A percentile compares a stretch with the other conserved stretches of the same genome.
Evolutionary conservation across 2,113 vertebrate species (phyloP).

Genomic region (Forbesichthys agassizii): DNA sequence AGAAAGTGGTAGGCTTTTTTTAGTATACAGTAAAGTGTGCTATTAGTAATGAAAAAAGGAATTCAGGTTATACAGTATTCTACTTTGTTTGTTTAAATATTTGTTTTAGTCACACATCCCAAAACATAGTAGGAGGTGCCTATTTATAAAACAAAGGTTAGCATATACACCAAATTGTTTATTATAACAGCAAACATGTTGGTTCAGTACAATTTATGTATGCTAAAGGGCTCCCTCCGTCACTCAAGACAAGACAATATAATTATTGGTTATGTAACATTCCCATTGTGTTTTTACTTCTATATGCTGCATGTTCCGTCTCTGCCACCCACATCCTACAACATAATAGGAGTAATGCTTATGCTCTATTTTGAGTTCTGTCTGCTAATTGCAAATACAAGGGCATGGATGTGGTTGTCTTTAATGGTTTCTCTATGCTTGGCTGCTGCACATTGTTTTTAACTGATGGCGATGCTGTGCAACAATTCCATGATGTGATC

Average conservation of each 20-base stretch:
- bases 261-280: too few relatives aligned
- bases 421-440: background rate
- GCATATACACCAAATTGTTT: too few relatives aligned
- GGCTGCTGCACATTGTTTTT: background rate
- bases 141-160: background rate
- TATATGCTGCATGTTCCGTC: too few relatives aligned
- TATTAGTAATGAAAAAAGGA: background rate
- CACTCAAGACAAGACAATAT: too few relatives aligned
- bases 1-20: background rate
- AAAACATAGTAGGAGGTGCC: background rate
- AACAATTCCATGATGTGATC: slow-evolving; percentile 21
- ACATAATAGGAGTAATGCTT: background rate
- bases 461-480: background rate
- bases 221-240: too few relatives aligned
- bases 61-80: background rate
- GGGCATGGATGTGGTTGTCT: background rate
- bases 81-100: background rate
- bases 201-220: too few relatives aligned
- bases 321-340: background rate
- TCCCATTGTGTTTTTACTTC: too few relatives aligned
- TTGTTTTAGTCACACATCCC: background rate
- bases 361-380: background rate
- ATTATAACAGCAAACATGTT: too few relatives aligned
- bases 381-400: background rate
- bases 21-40: background rate